Conservation (phyloP, 2,113 vertebrate genomes). For the Cheirogaleus medius region DNA sequence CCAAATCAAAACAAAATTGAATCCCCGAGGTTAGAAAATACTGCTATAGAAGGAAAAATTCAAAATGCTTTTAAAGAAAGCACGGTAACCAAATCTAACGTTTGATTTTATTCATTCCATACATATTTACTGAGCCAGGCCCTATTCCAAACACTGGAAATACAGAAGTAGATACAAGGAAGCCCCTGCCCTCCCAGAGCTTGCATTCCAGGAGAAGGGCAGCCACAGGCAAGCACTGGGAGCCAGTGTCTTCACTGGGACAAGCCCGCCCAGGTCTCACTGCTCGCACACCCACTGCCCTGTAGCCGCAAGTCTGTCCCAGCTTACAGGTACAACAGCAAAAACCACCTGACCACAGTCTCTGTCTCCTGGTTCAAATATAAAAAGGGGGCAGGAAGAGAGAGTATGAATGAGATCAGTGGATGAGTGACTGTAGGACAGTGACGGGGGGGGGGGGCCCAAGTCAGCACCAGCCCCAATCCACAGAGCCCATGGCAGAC, state of each 20-base stretch:
- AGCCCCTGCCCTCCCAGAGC: not conserved
- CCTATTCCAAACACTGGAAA: accelerated
- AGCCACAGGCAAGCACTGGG: not conserved
- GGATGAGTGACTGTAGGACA: not conserved
- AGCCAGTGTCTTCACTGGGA: not conserved
- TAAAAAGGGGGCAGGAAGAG: not conserved
- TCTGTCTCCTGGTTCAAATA: not conserved
- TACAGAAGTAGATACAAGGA: too few relatives aligned
- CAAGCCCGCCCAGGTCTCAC: not conserved
- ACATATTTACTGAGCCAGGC: not conserved
- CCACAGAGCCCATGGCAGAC: not conserved
- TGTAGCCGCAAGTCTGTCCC: accelerated
- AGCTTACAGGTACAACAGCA: not conserved
- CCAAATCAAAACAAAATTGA: not conserved
- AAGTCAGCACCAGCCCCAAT: not conserved
- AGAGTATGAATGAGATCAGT: not conserved
- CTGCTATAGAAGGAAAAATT: not conserved
- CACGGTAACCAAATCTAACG: not conserved
- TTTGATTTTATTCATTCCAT: not conserved
- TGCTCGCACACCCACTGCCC: not conserved
- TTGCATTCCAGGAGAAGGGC: not conserved
- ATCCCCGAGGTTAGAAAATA: not conserved
- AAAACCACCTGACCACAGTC: too few relatives aligned
- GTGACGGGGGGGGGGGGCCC: not conserved
- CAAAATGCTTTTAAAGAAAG: not conserved